These are phyloP conservation scores for Cosmorhoe ocellata DNA, from an alignment of 2,888 invertebrate genomes.

Conservation along the genomic window DNA sequence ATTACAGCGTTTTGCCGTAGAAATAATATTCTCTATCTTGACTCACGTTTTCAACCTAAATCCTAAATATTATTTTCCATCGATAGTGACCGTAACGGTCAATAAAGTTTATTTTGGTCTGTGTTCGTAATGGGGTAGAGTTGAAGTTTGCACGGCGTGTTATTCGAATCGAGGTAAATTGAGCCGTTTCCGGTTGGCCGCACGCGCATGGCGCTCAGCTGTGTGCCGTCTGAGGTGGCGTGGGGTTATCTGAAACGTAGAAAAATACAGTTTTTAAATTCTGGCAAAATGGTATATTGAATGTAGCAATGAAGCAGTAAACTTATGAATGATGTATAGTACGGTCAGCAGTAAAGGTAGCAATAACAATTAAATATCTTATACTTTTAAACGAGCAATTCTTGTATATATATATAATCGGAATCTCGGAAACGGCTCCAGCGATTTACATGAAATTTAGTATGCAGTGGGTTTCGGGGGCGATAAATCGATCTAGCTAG, in stretches of 20 bases:
- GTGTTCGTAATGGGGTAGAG: conserved; percentile 19
- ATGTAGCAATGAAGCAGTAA: no score
- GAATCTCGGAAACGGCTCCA: no score
- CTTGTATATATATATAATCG: no score
- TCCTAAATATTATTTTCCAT: conserved; percentile 25
- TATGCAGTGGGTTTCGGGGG: no score
- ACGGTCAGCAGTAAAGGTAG: no score
- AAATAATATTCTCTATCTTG: conserved; percentile 15
- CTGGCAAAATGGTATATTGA: neutral
- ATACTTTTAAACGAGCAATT: no score
- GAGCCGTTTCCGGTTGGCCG: conserved; percentile 54
- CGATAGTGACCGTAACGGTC: conserved; percentile 21
- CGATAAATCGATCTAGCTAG: no score
- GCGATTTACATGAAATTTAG: no score
- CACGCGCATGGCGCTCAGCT: conserved; percentile 44
- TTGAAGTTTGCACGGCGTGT: conserved; percentile 38
- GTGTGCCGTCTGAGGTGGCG: conserved; percentile 60
- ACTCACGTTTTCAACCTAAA: conserved; percentile 25
- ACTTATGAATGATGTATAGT: no score
- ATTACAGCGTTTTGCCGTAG: conserved; percentile 25
- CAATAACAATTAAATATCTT: no score
- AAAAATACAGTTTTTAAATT: conserved; percentile 19
- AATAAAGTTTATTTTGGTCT: conserved; percentile 18
- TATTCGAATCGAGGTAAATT: conserved; percentile 60
- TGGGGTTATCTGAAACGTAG: conserved; percentile 71